Evolutionary conservation across 2,113 vertebrate genomes (phyloP).

Genomic region (Blennius ocellaris): DNA sequence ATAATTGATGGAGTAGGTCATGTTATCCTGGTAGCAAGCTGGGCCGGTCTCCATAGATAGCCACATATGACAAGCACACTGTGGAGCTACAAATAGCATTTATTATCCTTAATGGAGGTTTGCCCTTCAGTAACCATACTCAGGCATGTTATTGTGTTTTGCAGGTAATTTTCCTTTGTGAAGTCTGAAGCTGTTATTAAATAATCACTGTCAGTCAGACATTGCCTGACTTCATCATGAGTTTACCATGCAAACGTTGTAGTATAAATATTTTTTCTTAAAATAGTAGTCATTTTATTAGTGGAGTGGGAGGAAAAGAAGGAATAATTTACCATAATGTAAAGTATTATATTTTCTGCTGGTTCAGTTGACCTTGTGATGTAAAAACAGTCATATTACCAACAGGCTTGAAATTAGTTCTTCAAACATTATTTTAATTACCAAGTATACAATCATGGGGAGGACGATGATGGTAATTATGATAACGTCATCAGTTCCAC

Average conservation of each 20-base stretch:
- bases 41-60: slow-evolving; percentile 63
- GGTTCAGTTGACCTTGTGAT: too few relatives aligned
- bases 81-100: slow-evolving; percentile 68
- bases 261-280: too few relatives aligned
- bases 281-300: too few relatives aligned
- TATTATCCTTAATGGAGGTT: slow-evolving; percentile 65
- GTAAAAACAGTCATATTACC: background rate
- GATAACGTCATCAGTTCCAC: too few relatives aligned
- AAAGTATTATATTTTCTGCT: too few relatives aligned
- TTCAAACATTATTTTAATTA: background rate
- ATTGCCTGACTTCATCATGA: background rate
- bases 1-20: slow-evolving; percentile 63
- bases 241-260: background rate
- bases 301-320: too few relatives aligned
- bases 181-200: slow-evolving; percentile 47
- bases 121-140: slow-evolving; percentile 35
- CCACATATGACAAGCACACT: slow-evolving; percentile 44
- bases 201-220: slow-evolving; percentile 39
- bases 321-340: too few relatives aligned
- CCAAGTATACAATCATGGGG: too few relatives aligned
- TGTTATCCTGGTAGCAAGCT: slow-evolving; percentile 62
- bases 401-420: background rate
- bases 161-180: slow-evolving; percentile 32
- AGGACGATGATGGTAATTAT: too few relatives aligned
- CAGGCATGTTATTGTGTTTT: background rate